These are phyloP conservation scores for Zootoca vivipara DNA, from an alignment of 2,113 vertebrate genomes.

Conservation along the genomic window DNA sequence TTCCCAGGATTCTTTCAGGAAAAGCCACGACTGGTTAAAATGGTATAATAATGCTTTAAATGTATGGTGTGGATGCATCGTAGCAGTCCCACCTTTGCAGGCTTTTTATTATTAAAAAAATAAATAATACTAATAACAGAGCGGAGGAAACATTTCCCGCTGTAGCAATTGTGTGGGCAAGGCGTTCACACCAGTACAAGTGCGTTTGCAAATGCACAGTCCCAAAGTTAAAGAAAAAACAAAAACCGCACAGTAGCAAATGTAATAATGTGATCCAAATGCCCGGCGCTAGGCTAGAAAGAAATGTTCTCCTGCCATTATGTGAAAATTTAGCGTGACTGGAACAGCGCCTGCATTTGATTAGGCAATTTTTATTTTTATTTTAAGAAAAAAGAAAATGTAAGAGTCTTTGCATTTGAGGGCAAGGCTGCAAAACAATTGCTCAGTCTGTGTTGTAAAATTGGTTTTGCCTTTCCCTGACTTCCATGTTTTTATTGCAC, in stretches of 20 bases:
- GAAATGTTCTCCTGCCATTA: conserved; percentile 70
- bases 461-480: conserved; percentile 72
- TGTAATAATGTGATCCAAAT: conserved; percentile 68
- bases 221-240: not conserved
- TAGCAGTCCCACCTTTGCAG: not conserved
- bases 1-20: too few relatives aligned
- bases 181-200: not conserved
- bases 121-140: not conserved
- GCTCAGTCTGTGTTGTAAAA: conserved; percentile 78
- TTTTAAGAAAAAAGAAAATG: conserved; percentile 54
- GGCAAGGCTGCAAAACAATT: conserved; percentile 77
- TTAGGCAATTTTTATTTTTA: conserved; percentile 73
- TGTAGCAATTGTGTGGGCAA: not conserved
- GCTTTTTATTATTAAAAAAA: too few relatives aligned
- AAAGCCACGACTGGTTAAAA: too few relatives aligned
- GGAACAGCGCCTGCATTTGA: conserved; percentile 77
- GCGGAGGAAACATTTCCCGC: accelerated
- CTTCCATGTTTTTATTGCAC: conserved; percentile 57
- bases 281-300: conserved; percentile 59
- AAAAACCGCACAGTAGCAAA: conserved; percentile 51
- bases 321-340: conserved; percentile 81
- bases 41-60: too few relatives aligned
- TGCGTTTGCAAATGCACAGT: conserved; percentile 26
- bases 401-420: conserved; percentile 73
- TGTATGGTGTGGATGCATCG: too few relatives aligned